Base-by-base conservation (phyloP, 2,797 vertebrate species). In the Periophthalmus magnuspinnatus region DNA sequence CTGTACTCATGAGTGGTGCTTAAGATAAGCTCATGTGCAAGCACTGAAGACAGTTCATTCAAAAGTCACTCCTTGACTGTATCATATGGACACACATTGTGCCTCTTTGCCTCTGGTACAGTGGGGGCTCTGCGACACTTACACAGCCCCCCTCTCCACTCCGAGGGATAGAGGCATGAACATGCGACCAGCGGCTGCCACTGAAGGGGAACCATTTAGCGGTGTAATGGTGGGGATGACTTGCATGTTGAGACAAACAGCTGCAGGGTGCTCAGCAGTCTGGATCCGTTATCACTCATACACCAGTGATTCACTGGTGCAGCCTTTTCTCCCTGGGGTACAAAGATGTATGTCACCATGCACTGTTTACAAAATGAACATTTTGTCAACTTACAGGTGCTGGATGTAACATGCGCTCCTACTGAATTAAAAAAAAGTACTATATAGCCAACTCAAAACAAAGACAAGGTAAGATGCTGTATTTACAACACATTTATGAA, bases 231-330 rank as follows among this genome's bases (percentile, higher is more conserved):
- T 85, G 78, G 90, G 84, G 79, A 90, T 89, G 90, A 91, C 86
- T 89, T 92, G 89, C 89, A 91, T 84, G 89, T 90, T 84, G 90
- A 91, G 89, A 91, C 89, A 88, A 91, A 91, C 89, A 88, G 91
- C 92, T 91, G 88, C 81, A 62, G 91, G 88, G 90, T 81, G 87
- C 86, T 86, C 89, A 86, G 87, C 86, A 87, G 90, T 92, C 89
- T 79, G 83, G 84, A 86, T 89, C 84, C 75, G 89, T 91, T 92
- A 90, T 88, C 87, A 79, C 89, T 89, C 88, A 87, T 84, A 88
- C 80, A 75, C 67, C 65, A 73, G 76, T 83, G 84, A 90, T 89
- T 90, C 88, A 86, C 79, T 88, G 82, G 78, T 81, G 80, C 79
- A 82, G 83, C 24, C 5, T 77, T 84, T 78, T 79, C 81, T 85